A percentile compares a stretch with the other conserved stretches of the same genome.
Evolutionary conservation across 2,797 vertebrate genomes (phyloP).

Genomic region (Acipenser oxyrinchus): DNA sequence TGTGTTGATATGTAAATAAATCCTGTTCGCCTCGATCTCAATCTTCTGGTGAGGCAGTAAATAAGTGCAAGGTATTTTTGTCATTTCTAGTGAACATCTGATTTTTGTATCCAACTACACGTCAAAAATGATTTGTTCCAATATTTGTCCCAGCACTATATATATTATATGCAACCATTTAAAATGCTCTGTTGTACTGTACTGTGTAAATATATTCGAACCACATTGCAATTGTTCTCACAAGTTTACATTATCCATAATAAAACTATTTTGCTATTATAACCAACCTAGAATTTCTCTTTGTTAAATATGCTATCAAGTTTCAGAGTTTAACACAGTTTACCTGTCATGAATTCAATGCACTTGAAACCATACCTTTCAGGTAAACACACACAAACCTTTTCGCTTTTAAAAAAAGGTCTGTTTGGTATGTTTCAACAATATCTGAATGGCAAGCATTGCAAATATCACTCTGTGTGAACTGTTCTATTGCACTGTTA

Average conservation of each 20-base stretch:
- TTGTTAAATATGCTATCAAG: conserved; percentile 1
- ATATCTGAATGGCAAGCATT: not conserved
- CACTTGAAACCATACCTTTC: conserved; percentile 11
- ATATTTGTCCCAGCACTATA: no score
- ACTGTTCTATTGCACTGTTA: no score
- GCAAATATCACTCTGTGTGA: not conserved
- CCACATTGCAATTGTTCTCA: not conserved
- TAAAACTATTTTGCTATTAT: conserved; percentile 31
- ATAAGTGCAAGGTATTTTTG: no score
- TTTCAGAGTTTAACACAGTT: conserved; percentile 6
- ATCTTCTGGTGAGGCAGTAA: no score
- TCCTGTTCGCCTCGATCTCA: no score
- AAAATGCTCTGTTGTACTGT: no score
- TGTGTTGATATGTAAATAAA: no score
- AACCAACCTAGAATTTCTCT: conserved; percentile 5
- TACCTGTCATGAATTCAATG: conserved; percentile 15
- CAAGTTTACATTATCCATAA: conserved; percentile 20
- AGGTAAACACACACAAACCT: not conserved
- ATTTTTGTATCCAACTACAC: no score
- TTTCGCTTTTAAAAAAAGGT: not conserved
- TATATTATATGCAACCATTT: no score
- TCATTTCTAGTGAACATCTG: no score
- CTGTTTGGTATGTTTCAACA: not conserved
- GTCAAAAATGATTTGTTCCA: no score
- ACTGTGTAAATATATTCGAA: not conserved